Conservation (phyloP, 2,797 vertebrate species). For the Ctenochaetus hawaiiensis region DNA sequence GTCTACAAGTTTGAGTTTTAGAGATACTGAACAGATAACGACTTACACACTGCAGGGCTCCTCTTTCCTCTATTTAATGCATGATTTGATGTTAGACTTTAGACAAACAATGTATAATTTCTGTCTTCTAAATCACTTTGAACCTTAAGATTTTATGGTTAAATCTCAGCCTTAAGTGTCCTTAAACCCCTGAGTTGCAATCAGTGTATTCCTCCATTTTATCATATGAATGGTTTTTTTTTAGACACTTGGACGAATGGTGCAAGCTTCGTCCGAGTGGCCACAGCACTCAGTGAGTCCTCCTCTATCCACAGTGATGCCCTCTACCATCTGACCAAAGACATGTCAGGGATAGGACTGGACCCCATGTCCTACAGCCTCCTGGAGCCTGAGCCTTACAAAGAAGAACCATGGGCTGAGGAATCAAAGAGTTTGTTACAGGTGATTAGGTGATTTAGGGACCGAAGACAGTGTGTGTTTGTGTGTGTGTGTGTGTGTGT, state of each 20-base stretch:
- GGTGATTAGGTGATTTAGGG: constrained; percentile 28
- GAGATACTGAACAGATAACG: no score
- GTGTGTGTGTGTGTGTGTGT: not conserved
- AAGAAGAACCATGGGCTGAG: constrained; percentile 42
- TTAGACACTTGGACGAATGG: constrained; percentile 58
- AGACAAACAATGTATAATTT: not conserved
- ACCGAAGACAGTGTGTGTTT: not conserved
- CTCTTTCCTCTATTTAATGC: no score
- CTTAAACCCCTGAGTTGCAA: not conserved
- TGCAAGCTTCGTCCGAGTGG: constrained; percentile 46
- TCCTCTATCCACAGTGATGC: constrained; percentile 83
- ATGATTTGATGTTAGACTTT: no score
- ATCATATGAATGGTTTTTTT: constrained; percentile 49
- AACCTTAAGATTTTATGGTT: not conserved
- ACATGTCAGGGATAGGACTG: constrained; percentile 61
- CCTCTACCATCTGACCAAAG: constrained; percentile 82
- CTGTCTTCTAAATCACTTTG: not conserved
- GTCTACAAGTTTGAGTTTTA: not conserved
- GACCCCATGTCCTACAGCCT: constrained; percentile 54
- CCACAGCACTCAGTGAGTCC: constrained; percentile 79
- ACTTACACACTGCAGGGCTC: no score
- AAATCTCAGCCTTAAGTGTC: not conserved
- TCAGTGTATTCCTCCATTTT: not conserved
- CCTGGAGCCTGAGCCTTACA: constrained; percentile 33
- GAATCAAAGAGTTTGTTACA: constrained; percentile 60